These are phyloP conservation scores for Tetranychus truncatus DNA, from an alignment of 2,888 invertebrate genomes.

Conservation along the genomic window DNA sequence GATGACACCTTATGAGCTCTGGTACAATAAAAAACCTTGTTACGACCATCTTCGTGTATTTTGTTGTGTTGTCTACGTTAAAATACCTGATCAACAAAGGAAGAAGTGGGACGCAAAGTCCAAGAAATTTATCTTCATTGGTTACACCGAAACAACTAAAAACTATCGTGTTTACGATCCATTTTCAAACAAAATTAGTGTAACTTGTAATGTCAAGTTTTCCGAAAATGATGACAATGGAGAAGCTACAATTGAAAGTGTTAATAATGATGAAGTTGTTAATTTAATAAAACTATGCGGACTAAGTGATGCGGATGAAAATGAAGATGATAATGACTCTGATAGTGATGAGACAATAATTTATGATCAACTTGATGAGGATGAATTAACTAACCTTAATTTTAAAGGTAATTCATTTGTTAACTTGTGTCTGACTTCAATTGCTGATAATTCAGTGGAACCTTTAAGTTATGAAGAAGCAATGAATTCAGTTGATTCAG, in stretches of 20 bases:
- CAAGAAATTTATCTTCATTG: not conserved
- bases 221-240: not conserved
- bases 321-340: not conserved
- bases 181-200: no score
- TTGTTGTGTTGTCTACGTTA: not conserved
- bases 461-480: not conserved
- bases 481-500: not conserved
- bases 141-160: not conserved
- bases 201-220: not conserved
- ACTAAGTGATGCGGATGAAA: not conserved
- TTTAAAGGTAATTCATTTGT: no score
- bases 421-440: no score
- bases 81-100: not conserved
- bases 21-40: not conserved
- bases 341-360: not conserved
- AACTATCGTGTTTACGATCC: no score
- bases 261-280: not conserved
- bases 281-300: not conserved
- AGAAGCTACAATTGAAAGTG: not conserved
- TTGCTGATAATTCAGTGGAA: no score
- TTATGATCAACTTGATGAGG: no score
- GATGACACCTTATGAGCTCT: not conserved
- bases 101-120: not conserved
- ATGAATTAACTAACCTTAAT: no score
- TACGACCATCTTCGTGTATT: not conserved